Evolutionary conservation across 2,888 invertebrate species (phyloP), one percentile per base, ranked within the genome.

Genomic region (Epiblema foenella): DNA sequence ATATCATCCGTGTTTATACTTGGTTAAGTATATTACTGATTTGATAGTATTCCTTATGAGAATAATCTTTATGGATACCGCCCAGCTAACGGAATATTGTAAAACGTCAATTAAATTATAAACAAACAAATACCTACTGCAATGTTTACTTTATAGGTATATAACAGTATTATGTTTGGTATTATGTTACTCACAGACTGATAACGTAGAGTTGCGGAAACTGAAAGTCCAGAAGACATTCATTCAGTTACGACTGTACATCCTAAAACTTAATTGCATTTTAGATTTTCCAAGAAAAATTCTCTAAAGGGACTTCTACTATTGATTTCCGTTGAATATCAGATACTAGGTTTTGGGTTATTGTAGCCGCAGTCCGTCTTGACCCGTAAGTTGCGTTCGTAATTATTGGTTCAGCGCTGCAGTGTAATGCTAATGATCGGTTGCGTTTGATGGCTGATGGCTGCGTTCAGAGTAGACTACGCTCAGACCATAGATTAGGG

Each of bases 381-480:
- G 73, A 79, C 82, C 80, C 82, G 80, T 80, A 76, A 71, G 62
- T 62, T 63, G 78, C 77, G 75, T 72, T 77, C 76, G 83, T 86
- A 85, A 88, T 88, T 87, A 86, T 82, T 84, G 78, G 82, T 81
- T 73, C 83, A 79, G 82, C 76, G 81, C n/a, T n/a, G n/a, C n/a
- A n/a, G n/a, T n/a, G n/a, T n/a, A n/a, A n/a, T n/a, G n/a, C n/a
- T 91, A 91, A 91, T 91, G 82, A 89, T 84, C 85, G 90, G 88
- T 83, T 89, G 78, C 76, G 78, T 60, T 60, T 24, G 24, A 86
- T 81, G 83, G 83, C 81, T 24, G 24, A 86, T 81, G 83, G 83
- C 81, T 83, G 84, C 86, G 80, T 81, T 83, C 80, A 79, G 78
- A 79, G 75, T 77, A 75, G 75, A 75, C 71, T n/a, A n/a, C n/a